Conservation (phyloP, 2,797 vertebrate genomes). For the Urocyon cinereoargenteus region DNA sequence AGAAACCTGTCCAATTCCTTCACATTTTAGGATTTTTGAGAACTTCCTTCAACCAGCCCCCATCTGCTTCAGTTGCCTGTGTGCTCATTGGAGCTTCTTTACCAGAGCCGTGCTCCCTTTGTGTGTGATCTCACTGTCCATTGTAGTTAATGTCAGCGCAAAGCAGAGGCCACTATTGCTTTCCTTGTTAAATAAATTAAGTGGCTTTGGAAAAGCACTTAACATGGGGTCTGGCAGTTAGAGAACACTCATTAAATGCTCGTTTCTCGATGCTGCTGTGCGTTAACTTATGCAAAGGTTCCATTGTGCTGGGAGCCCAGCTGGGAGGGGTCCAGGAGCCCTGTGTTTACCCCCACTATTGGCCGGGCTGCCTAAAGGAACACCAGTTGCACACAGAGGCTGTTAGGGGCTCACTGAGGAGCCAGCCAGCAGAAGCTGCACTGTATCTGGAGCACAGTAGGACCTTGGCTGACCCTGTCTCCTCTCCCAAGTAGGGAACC, state of each 20-base stretch:
- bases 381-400: not conserved
- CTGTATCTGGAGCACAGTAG: accelerated
- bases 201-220: not conserved
- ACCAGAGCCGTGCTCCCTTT: accelerated
- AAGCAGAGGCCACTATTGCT: not conserved
- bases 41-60: not conserved
- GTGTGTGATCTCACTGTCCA: accelerated
- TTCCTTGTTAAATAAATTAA: not conserved
- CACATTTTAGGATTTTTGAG: not conserved
- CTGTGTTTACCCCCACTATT: not conserved
- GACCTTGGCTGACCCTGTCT: not conserved
- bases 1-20: not conserved
- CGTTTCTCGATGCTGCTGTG: not conserved
- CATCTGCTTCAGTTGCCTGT: accelerated
- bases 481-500: not conserved
- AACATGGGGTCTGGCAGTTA: not conserved
- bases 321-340: not conserved
- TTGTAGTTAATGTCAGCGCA: accelerated
- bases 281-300: not conserved
- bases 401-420: not conserved
- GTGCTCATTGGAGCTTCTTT: not conserved
- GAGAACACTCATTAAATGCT: not conserved
- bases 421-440: not conserved
- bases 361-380: not conserved
- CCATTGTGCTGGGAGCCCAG: accelerated